Conservation (phyloP, 2,113 vertebrate genomes). For the Pangasianodon hypophthalmus region DNA sequence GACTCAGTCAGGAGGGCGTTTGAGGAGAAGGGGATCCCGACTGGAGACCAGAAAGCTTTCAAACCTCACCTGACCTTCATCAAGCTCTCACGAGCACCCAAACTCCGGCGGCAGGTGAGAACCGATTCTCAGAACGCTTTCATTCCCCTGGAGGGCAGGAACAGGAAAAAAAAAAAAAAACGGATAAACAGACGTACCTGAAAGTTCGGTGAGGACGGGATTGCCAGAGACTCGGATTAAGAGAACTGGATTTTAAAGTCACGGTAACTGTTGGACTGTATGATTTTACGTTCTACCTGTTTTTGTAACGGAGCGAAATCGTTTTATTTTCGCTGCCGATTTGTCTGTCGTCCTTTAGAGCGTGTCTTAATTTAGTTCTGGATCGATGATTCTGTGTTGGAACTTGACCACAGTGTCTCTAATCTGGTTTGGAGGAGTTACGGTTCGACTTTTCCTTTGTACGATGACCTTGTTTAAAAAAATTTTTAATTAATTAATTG, state of each 20-base stretch:
- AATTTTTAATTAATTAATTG: not conserved
- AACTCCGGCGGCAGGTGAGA: slow-evolving; percentile 82
- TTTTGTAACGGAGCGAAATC: not conserved
- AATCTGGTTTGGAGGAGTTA: not conserved
- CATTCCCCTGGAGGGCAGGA: not conserved
- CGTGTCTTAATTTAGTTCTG: not conserved
- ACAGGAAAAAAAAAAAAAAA: not conserved
- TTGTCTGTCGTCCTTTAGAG: not conserved
- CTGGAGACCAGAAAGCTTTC: slow-evolving; percentile 78
- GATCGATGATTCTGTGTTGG: not conserved
- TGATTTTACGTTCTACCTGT: not conserved
- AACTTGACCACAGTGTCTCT: not conserved
- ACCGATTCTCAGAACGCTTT: not conserved
- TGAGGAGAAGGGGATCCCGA: slow-evolving; percentile 81
- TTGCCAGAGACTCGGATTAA: not conserved
- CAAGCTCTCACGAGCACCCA: slow-evolving; percentile 87
- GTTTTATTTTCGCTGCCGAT: not conserved
- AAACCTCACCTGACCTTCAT: slow-evolving; percentile 96
- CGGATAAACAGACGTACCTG: not conserved
- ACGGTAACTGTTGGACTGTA: not conserved
- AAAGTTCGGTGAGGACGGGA: not conserved
- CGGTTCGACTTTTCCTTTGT: not conserved
- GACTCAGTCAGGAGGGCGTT: slow-evolving; percentile 81
- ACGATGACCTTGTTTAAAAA: not conserved
- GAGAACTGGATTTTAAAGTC: not conserved